Evolutionary conservation across 2,797 vertebrate genomes (phyloP).

Genomic region (Pseudocheirus occidentalis): DNA sequence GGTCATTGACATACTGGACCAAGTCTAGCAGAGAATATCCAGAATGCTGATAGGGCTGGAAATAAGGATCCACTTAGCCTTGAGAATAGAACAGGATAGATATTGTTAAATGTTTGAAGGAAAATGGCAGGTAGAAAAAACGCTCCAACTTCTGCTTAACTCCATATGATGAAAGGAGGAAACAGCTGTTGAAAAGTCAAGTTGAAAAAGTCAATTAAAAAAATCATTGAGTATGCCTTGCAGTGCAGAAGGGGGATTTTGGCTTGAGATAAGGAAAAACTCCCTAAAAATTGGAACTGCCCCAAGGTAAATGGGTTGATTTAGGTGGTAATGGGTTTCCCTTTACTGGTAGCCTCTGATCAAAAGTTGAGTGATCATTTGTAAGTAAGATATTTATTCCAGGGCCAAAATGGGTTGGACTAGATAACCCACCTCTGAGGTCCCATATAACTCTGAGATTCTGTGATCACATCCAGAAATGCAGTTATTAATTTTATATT

Average conservation of each 20-base stretch:
- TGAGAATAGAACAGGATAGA: not conserved
- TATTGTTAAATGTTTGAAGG: not conserved
- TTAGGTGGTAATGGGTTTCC: not conserved
- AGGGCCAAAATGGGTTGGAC: not conserved
- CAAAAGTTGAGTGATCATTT: not conserved
- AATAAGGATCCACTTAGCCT: not conserved
- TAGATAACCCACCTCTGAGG: not conserved
- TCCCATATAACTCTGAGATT: not conserved
- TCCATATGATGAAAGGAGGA: not conserved
- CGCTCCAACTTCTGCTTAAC: not conserved
- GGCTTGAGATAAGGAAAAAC: not conserved
- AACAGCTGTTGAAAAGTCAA: not conserved
- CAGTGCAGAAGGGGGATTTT: not conserved
- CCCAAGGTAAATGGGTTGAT: not conserved
- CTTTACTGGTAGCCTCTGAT: not conserved
- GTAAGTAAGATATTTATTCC: not conserved
- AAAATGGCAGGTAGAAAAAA: not conserved
- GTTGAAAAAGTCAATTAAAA: not conserved
- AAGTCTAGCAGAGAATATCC: not conserved
- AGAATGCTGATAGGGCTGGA: not conserved
- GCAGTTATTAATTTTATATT: constrained; percentile 45
- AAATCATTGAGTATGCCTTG: not conserved
- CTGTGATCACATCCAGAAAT: not conserved
- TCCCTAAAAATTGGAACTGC: not conserved
- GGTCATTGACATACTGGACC: not conserved